These are phyloP conservation scores for Galleria mellonella DNA, from an alignment of 1,140 invertebrate genomes.

Conservation along the genomic window DNA sequence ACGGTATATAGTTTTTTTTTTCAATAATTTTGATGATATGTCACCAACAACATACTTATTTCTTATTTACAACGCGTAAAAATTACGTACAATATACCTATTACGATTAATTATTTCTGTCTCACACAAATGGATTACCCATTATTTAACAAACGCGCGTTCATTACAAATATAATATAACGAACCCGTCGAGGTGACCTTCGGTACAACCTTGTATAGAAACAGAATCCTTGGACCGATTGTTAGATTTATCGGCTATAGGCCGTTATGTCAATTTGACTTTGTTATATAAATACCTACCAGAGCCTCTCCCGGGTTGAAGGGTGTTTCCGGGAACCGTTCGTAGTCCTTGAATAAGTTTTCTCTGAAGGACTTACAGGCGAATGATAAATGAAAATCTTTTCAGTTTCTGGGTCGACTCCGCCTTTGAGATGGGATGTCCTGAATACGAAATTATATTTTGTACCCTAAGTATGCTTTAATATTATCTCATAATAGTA, in stretches of 20 bases:
- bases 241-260: slow-evolving; percentile 11
- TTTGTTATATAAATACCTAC: slow-evolving; percentile 17
- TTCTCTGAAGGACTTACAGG: slow-evolving; percentile 48
- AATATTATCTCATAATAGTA: no score
- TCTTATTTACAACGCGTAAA: no score
- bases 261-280: slow-evolving; percentile 17
- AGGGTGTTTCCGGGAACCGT: slow-evolving; percentile 50
- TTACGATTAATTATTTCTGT: no score
- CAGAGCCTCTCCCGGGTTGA: slow-evolving; percentile 24
- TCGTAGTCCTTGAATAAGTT: slow-evolving; percentile 47
- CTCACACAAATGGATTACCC: no score
- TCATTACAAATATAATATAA: background rate
- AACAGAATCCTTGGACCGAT: slow-evolving; percentile 12
- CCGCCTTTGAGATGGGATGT: slow-evolving; percentile 17
- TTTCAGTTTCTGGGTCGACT: slow-evolving; percentile 40
- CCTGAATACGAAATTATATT: slow-evolving; percentile 37
- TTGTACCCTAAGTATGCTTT: no score
- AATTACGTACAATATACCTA: no score
- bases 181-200: background rate
- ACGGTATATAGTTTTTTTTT: no score
- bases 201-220: slow-evolving; percentile 7
- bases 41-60: no score
- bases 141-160: background rate
- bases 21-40: no score
- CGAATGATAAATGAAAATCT: slow-evolving; percentile 53